Percentiles rank a stretch among this genome's conserved stretches.
Evolutionary conservation across 2,113 vertebrate species (phyloP).

Genomic region (Rhea pennata): DNA sequence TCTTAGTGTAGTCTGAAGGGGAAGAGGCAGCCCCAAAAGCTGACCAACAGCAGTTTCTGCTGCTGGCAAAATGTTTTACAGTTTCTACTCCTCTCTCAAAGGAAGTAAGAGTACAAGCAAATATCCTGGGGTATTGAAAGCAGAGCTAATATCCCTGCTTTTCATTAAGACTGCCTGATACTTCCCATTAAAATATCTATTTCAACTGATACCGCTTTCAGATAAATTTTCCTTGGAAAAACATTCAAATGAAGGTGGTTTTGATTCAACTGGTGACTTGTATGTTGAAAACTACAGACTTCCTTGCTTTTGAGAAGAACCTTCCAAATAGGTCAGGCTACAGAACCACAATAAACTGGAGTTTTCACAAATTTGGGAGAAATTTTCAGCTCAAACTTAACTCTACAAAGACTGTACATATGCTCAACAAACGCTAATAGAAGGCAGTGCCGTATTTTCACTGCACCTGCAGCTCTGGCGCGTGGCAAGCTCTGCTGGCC

Average conservation of each 20-base stretch:
- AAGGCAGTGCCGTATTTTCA: background rate
- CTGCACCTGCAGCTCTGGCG: background rate
- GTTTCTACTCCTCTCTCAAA: background rate
- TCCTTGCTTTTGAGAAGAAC: background rate
- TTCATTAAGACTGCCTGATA: constrained; percentile 47
- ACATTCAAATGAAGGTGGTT: constrained; percentile 16
- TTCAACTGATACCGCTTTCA: constrained; percentile 45
- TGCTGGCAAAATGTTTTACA: background rate
- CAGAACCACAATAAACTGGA: background rate
- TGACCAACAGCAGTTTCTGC: background rate
- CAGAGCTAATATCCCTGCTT: constrained; percentile 41
- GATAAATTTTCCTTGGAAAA: constrained; percentile 26
- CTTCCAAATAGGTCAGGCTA: background rate
- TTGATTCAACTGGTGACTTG: background rate
- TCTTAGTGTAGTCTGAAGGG: background rate
- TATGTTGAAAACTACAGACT: background rate
- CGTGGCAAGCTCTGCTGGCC: background rate
- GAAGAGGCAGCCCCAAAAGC: background rate
- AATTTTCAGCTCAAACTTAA: constrained; percentile 27
- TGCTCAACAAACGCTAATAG: background rate
- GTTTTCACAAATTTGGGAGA: background rate
- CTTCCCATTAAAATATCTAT: constrained; percentile 56
- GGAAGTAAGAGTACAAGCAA: background rate
- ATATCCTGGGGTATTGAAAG: constrained; percentile 26
- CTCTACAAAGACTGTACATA: background rate